Conservation (phyloP, 2,797 vertebrate genomes). For the Gallinago nigripennis region DNA sequence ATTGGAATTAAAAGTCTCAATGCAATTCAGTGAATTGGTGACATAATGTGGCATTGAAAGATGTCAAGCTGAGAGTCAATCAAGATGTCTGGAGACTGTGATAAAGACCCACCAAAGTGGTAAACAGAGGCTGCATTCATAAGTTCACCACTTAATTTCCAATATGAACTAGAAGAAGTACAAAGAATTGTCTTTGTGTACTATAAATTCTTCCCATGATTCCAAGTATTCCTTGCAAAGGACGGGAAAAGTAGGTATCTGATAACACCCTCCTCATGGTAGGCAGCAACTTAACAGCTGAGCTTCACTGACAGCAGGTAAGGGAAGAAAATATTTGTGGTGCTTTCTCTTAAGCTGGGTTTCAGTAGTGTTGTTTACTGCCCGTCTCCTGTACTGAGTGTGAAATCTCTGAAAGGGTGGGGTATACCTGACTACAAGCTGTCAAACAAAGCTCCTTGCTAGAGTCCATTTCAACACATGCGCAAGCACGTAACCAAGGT, state of each 20-base stretch:
- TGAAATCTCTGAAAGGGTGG: neutral
- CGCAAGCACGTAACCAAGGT: neutral
- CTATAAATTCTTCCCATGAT: neutral
- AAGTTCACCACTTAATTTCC: neutral
- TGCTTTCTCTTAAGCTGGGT: neutral
- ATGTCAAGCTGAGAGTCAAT: neutral
- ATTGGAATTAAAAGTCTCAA: neutral
- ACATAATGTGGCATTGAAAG: neutral
- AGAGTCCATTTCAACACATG: neutral
- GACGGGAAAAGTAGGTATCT: neutral
- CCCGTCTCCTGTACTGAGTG: neutral
- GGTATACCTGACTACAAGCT: neutral
- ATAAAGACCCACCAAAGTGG: neutral
- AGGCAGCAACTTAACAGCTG: neutral
- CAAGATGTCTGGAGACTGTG: neutral
- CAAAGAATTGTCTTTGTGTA: neutral
- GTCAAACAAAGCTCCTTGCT: neutral
- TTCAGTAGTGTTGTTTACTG: neutral
- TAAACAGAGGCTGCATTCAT: neutral
- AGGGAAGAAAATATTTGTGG: neutral
- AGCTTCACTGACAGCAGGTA: neutral
- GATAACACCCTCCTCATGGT: neutral
- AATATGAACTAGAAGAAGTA: neutral
- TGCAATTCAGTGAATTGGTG: neutral
- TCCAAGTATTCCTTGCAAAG: neutral